Conservation (phyloP, 2,888 invertebrate genomes). For the Argyresthia goedartella region DNA sequence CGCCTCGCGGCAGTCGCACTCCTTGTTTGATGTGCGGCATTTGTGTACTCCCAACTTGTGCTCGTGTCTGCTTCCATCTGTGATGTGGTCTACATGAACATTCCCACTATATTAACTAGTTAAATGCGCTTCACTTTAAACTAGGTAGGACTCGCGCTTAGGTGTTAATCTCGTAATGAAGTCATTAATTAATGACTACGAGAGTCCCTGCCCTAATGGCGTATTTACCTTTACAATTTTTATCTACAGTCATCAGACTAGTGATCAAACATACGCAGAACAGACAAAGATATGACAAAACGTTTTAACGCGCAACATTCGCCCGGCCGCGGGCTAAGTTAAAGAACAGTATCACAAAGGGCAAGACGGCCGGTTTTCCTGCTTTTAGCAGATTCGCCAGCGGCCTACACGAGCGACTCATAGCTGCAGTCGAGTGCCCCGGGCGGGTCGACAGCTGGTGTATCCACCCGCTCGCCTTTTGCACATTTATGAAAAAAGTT, state of each 20-base stretch:
- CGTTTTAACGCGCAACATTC: constrained; percentile 17
- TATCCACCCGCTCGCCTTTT: constrained; percentile 31
- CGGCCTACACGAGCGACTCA: constrained; percentile 22
- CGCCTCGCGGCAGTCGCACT: constrained; percentile 4
- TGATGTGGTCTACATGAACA: not conserved
- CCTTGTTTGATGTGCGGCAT: constrained; percentile 3
- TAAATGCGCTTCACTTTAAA: not conserved
- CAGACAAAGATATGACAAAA: not conserved
- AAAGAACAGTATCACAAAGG: constrained; percentile 46
- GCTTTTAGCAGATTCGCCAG: constrained; percentile 61
- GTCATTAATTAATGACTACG: too few relatives aligned
- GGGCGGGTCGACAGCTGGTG: constrained; percentile 56
- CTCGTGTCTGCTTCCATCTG: not conserved
- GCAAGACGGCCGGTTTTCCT: constrained; percentile 36
- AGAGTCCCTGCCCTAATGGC: too few relatives aligned
- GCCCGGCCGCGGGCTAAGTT: constrained; percentile 35
- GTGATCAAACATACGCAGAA: too few relatives aligned
- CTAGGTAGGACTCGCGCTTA: not conserved
- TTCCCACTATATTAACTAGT: not conserved
- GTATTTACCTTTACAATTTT: too few relatives aligned
- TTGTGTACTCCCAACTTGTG: constrained; percentile 2
- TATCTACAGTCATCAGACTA: too few relatives aligned
- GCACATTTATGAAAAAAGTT: constrained; percentile 68
- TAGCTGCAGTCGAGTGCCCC: constrained; percentile 36
- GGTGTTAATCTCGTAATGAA: too few relatives aligned